phyloP scores from a whole-genome alignment of 1,140 invertebrate genomes.

The Camponotus pennsylvanicus region DNA sequence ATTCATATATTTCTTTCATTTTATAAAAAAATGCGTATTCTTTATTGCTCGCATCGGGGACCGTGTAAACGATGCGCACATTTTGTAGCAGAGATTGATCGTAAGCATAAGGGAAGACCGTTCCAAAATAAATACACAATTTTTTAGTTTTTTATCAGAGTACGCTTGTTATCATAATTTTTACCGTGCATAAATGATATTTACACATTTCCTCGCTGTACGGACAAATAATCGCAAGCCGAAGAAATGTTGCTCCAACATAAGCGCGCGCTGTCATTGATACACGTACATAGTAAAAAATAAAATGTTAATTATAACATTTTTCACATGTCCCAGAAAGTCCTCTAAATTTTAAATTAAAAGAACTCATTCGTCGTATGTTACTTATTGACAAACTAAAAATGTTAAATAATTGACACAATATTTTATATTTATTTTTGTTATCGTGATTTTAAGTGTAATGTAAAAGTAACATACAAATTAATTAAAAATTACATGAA shows the following conservation, averaged over 20 bases:
- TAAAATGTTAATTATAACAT: too few relatives aligned
- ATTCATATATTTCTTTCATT: conserved; percentile 46
- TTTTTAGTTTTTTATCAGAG: neutral
- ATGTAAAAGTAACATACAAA: too few relatives aligned
- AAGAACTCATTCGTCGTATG: too few relatives aligned
- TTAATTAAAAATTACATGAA: too few relatives aligned
- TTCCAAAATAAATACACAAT: neutral
- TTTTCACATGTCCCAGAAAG: too few relatives aligned
- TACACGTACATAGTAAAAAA: neutral
- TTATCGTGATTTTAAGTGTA: too few relatives aligned
- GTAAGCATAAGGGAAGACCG: conserved; percentile 11
- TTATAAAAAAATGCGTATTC: conserved; percentile 2
- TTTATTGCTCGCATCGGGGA: conserved; percentile 26
- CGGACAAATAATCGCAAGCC: neutral
- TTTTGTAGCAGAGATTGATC: conserved; percentile 73
- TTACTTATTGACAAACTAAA: too few relatives aligned
- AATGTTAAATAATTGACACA: too few relatives aligned
- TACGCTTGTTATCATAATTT: neutral
- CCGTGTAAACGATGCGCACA: conserved; percentile 43
- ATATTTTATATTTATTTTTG: too few relatives aligned
- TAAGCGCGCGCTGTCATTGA: neutral
- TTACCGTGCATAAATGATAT: neutral
- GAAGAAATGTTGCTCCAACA: neutral
- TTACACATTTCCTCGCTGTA: neutral
- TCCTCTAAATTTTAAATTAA: too few relatives aligned